Evolutionary conservation across 1,140 invertebrate genomes (phyloP), one percentile per base, ranked within the genome.

Genomic region (Drosophila littoralis): DNA sequence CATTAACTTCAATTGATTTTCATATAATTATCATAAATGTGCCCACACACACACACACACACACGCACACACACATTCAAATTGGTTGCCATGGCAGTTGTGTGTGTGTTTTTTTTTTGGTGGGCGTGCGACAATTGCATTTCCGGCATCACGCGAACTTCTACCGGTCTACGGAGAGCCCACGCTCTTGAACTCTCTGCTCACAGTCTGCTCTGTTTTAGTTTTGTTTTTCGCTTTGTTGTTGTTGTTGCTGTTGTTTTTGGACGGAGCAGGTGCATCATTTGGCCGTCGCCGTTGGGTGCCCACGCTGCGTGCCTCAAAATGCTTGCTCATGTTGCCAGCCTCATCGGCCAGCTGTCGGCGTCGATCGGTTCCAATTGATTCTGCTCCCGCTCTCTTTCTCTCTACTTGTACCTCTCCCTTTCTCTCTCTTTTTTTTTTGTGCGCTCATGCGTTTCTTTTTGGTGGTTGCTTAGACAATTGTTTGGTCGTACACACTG

Each of bases 111-210:
- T 63, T 32, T 42, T 57, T 68, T 64, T 69, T 40, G 36, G 77
- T 80, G 84, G 84, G 84, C 77, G 84, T 81, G 84, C 66, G 84
- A 89, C 84, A 89, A 89, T 89, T 89, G 77, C 81, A 84, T 79
- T 90, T 89, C 84, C 85, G 84, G 85, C 77, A 74, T 70, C 70
- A 74, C 75, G 64, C 77, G 40, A 77, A 73, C 63, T 77, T 64
- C 42, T 48, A 48, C 51, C 57, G 73, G 51, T 67, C 76, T 50
- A 3, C 51, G 32, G 13, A 15, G 8, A 28, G 60, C 74, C 57
- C 68, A 54, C 65, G 60, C 76, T 73, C 71, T 67, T 70, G 43
- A 58, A 57, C 45, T 64, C 36, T 28, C 22, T 28, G 22, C 5
- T 28, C 22, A 4, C 22, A 5, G 22, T 28, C 22, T 15, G 48